Evolutionary conservation across 2,113 vertebrate genomes (phyloP).

Genomic region (Ailuropoda melanoleuca): DNA sequence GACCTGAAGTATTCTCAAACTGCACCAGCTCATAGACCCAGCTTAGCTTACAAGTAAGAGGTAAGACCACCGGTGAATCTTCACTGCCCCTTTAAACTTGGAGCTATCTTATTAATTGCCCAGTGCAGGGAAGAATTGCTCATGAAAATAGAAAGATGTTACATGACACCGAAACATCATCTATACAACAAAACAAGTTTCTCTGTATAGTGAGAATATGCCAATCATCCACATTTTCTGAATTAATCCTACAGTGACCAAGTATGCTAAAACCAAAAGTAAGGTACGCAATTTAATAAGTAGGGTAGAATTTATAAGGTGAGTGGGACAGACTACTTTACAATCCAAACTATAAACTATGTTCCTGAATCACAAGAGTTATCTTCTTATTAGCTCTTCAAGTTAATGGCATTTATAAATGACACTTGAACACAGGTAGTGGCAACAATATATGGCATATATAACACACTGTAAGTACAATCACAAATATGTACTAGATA

Average conservation of each 20-base stretch:
- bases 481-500: neutral
- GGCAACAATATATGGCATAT: neutral
- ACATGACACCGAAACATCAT: neutral
- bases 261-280: neutral
- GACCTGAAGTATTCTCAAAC: neutral
- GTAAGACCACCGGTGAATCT: neutral
- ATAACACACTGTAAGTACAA: neutral
- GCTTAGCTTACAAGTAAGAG: neutral
- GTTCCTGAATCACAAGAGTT: neutral
- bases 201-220: neutral
- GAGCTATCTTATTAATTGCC: neutral
- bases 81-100: neutral
- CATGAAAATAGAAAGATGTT: neutral
- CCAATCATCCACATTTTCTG: neutral
- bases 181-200: neutral
- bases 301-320: neutral
- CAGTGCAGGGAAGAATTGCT: neutral
- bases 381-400: constrained; percentile 31
- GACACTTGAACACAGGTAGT: neutral
- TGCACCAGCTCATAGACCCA: neutral
- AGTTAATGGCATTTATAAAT: constrained; percentile 23
- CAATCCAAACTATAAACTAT: neutral
- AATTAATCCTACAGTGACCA: neutral
- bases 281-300: neutral
- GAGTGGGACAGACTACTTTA: neutral